Evolutionary conservation across 2,113 vertebrate genomes (phyloP), one percentile per base, ranked within the genome.

Genomic region (Xiphophorus hellerii): DNA sequence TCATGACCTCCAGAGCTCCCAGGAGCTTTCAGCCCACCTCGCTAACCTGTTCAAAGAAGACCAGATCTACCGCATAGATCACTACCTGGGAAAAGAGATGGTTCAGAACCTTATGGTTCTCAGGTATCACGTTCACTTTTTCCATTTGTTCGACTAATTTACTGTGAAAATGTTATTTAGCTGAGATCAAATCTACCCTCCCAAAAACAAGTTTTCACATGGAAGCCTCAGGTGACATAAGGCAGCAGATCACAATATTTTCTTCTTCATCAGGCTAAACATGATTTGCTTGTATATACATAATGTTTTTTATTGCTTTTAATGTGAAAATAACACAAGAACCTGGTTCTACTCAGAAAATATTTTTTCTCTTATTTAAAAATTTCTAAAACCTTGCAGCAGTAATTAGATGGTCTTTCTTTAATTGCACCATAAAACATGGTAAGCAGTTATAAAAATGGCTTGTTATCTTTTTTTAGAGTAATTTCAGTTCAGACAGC

Each of bases 41-140:
- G 93, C 94, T 0, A 87, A 94, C 1, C 91, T 97, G 22, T 97
- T 96, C 84, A 81, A 75, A 0, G 96, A 97, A 83, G 94, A 96
- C 70, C 95, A 97, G 84, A 96, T 97, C 90, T 97, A 97, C 87
- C 96, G 96, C 37, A 97, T 97, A 22, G 96, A 97, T 91, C 97
- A 98, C 91, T 97, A 97, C 89, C 92, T 98, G 82, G 96, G 96
- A 68, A 97, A 97, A 82, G 97, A 98, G 90, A 98, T 97, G 97
- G 96, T 98, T 25, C 97, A 98, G 87, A 97, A 97, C 88, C 95
- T 98, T 75, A 98, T 98, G 96, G 96, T 97, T 71, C 95, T 97
- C 1, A 95, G 97, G 97, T 97, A 83, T 58, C 20, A n/a, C 25
- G 7, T 25, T 54, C 22, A 54, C 51, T 10, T 10, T 25, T n/a